Conservation (phyloP, 1,140 invertebrate genomes). For the Meloidogyne hapla region DNA sequence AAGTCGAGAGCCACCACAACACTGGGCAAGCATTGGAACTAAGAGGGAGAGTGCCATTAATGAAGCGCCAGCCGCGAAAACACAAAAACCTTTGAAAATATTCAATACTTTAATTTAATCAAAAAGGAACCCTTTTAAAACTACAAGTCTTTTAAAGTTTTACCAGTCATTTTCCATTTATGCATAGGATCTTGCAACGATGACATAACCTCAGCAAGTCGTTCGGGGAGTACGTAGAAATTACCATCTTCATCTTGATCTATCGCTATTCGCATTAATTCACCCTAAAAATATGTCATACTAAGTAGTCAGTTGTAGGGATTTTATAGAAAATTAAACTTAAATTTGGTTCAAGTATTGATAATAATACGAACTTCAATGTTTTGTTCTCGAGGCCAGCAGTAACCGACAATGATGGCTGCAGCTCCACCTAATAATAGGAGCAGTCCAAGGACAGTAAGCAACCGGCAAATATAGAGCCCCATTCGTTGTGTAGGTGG, state of each 20-base stretch:
- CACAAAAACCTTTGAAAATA: conserved; percentile 49
- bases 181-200: conserved; percentile 58
- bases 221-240: conserved; percentile 60
- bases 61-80: conserved; percentile 58
- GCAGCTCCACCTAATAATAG: conserved; percentile 56
- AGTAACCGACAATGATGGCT: conserved; percentile 58
- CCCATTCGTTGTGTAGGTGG: conserved; percentile 52
- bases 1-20: conserved; percentile 44
- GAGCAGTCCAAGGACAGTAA: conserved; percentile 55
- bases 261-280: conserved; percentile 51
- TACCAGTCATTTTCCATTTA: conserved; percentile 55
- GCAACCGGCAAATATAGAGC: conserved; percentile 51
- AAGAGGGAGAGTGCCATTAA: conserved; percentile 58
- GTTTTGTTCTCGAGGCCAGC: conserved; percentile 49
- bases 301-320: too few relatives aligned
- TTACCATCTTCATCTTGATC: conserved; percentile 59
- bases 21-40: conserved; percentile 56
- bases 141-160: not conserved
- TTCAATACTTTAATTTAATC: not conserved
- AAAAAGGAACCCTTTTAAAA: too few relatives aligned
- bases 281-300: too few relatives aligned
- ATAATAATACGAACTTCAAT: not conserved
- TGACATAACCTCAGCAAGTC: conserved; percentile 50
- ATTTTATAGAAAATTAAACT: conserved; percentile 14
- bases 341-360: not conserved